Base-by-base conservation (phyloP, 2,797 vertebrate genomes). In the Pantherophis vulpinus region DNA sequence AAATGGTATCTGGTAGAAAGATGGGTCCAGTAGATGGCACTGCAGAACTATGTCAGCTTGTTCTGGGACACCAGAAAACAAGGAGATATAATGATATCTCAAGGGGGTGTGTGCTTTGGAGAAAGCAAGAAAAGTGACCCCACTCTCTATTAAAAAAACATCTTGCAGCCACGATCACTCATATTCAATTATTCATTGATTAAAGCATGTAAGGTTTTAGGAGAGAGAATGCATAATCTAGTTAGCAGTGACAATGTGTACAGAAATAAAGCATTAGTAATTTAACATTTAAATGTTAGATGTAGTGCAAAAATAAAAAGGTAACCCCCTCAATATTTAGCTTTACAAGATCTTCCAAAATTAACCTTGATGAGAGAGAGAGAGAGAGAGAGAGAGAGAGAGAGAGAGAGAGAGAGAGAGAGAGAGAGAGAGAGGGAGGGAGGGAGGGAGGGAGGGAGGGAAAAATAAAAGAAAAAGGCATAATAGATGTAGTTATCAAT, bases 251-350 rank as follows among this genome's bases (percentile, higher is more conserved):
- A 55, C 89, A 89, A 47, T 60, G 61, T 86, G 87, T 89, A 74
- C 86, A 89, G 87, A 91, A 91, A 93, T 93, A 89, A 91, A 91
- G 63, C n/a, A 47, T 91, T 93, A 93, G 90, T 91, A 93, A 93
- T 91, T 63, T 91, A 93, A 91, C 93, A 91, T 93, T 93, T 93
- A 91, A 93, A 89, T 93, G 93, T 91, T 91, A 93, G 16, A 93
- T 93, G 87, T 32, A 55, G 74, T 58, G n/a, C 90, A 91, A 51
- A 91, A 63, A 93, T 87, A 93, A 89, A 55, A 88, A 91, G 70
- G 70, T 93, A 88, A 79, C 37, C 32, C 20, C 59, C 54, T 55
- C 79, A 86, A 37, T 47, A 86, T 91, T 89, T 86, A 91, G 58
- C 27, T 37, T 61, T 63, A 66, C 4, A 70, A 63, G 47, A 37